These are phyloP conservation scores for Alouatta palliata DNA, from an alignment of 2,113 vertebrate genomes.

Conservation along the genomic window DNA sequence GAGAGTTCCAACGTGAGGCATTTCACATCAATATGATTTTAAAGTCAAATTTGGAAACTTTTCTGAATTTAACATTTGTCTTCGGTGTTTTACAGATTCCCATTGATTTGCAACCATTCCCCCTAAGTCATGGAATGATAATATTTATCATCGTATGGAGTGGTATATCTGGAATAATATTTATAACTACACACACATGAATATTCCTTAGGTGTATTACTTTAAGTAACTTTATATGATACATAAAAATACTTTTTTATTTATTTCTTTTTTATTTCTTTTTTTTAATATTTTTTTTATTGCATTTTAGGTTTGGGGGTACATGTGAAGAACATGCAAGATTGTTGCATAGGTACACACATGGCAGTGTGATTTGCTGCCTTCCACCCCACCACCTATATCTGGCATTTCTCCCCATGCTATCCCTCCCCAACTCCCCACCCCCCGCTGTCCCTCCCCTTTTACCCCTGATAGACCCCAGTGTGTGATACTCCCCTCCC, in stretches of 20 bases:
- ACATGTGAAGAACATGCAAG: no score
- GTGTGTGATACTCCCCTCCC: no score
- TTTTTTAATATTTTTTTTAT: no score
- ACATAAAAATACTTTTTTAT: background rate
- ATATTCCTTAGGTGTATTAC: background rate
- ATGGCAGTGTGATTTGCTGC: no score
- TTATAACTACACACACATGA: background rate
- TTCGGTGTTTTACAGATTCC: background rate
- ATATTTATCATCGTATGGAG: fast-evolving
- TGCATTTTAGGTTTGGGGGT: no score
- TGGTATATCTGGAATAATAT: background rate
- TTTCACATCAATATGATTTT: background rate
- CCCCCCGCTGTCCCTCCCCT: no score
- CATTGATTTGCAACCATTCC: background rate
- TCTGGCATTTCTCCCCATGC: no score
- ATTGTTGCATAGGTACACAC: no score
- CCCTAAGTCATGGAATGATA: background rate
- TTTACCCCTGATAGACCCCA: no score
- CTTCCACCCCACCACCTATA: no score
- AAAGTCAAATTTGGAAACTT: background rate
- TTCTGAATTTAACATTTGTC: background rate
- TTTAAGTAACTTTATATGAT: background rate
- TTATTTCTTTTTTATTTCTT: no score
- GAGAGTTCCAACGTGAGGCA: background rate
- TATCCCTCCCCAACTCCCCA: no score